Evolutionary conservation across 2,113 vertebrate species (phyloP), one percentile per base, ranked within the genome.

Genomic region (Synchiropus splendidus): DNA sequence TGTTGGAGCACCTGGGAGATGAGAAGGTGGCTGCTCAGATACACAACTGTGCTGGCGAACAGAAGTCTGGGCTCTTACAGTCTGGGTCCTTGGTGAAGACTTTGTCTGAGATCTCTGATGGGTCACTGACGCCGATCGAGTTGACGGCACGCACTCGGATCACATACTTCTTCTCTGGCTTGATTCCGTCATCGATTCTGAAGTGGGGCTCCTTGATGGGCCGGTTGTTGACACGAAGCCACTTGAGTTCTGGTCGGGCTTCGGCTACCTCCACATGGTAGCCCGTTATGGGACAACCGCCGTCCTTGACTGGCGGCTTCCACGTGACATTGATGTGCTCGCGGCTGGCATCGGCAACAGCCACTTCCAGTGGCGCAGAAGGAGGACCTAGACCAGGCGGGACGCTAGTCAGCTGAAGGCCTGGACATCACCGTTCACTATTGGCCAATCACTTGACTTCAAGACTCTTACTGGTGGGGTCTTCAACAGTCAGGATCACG

Each of bases 241-340:
- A 99, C 63, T 99, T 99, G 6, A 82, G 73, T 64, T 99, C 92
- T 10, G 94, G 91, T 56, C 89, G 90, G 37, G 89, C 90, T 77
- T 96, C 92, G 1, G 92, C 89, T 74, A 98, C 86, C 74, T 98
- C 95, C 66, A 99, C 84, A 16, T 98, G 91, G 74, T 99, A 99
- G 12, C 95, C 95, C 31, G 89, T 88, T 44, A 99, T 81, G 1
- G 91, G 92, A 58, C 87, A 90, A 58, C 95, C 94, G 1, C 95
- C 95, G 31, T 92, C 89, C 77, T 95, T 97, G 54, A 79, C 83
- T 16, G 95, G 95, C 54, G 88, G 85, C 51, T 92, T 97, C 95
- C 95, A 99, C 43, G 87, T 83, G 57, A 98, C 90, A 10, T 85
- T 87, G 50, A 99, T 97, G 61, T 98, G 91, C 6, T 88, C 86